Percentiles rank a stretch among this genome's conserved stretches.
Evolutionary conservation across 1,140 invertebrate genomes (phyloP).

Genomic region (Dermatophagoides farinae): DNA sequence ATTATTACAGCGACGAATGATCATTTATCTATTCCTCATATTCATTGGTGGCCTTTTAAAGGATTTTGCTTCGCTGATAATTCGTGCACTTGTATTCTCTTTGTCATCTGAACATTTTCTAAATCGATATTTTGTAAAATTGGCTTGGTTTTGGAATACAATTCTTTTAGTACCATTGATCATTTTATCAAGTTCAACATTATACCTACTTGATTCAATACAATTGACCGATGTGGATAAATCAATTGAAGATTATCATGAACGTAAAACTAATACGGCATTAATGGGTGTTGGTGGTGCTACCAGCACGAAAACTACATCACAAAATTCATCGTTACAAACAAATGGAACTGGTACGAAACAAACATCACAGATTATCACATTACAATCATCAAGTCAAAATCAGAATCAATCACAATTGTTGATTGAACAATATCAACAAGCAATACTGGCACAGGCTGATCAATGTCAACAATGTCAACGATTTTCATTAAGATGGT

Average conservation of each 20-base stretch:
- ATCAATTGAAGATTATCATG: background rate
- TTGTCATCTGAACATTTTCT: constrained; percentile 62
- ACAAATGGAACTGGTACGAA: background rate
- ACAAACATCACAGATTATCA: background rate
- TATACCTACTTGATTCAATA: background rate
- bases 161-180: constrained; percentile 51
- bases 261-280: background rate
- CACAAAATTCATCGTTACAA: background rate
- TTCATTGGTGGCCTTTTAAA: constrained; percentile 62
- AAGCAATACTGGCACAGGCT: background rate
- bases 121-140: constrained; percentile 79
- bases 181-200: constrained; percentile 39
- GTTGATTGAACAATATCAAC: background rate
- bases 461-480: too few relatives aligned
- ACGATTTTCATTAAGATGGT: too few relatives aligned
- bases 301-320: constrained; percentile 44
- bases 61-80: constrained; percentile 40
- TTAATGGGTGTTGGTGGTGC: constrained; percentile 35
- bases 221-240: background rate
- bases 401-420: background rate
- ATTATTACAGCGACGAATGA: background rate
- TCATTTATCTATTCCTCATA: constrained; percentile 24
- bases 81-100: constrained; percentile 30
- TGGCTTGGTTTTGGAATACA: constrained; percentile 84
- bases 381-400: background rate